A percentile compares a stretch with the other conserved stretches of the same genome.
These are phyloP conservation scores for Drosophila quinaria DNA, from an alignment of 2,888 invertebrate genomes.

Conservation along the genomic window DNA sequence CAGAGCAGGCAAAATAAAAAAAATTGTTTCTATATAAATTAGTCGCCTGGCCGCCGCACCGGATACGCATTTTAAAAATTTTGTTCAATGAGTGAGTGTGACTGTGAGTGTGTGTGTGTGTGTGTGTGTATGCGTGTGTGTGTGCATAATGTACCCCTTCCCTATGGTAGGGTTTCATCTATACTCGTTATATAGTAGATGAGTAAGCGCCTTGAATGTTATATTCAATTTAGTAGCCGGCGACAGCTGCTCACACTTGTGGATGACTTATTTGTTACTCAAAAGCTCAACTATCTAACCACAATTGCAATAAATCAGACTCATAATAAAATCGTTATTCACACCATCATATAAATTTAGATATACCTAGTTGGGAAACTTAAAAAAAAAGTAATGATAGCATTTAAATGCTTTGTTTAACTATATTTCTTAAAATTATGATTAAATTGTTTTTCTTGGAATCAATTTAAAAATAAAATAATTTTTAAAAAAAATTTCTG, in stretches of 20 bases:
- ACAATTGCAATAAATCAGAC: background rate
- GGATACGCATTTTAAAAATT: slow-evolving; percentile 73
- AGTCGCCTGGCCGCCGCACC: slow-evolving; percentile 65
- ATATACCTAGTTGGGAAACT: background rate
- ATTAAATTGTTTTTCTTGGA: background rate
- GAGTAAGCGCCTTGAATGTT: slow-evolving; percentile 41
- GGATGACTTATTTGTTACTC: slow-evolving; percentile 8
- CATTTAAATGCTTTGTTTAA: background rate
- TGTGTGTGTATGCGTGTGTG: background rate
- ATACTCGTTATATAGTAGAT: slow-evolving; percentile 34
- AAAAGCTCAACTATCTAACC: background rate
- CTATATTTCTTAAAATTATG: too few relatives aligned
- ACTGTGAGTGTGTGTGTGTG: slow-evolving; percentile 6
- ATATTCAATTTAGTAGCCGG: slow-evolving; percentile 24
- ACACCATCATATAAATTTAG: background rate
- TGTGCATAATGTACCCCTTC: slow-evolving; percentile 40
- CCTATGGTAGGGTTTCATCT: slow-evolving; percentile 9
- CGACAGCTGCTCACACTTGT: slow-evolving; percentile 5
- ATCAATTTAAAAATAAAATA: background rate
- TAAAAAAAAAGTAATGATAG: background rate
- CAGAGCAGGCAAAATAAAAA: slow-evolving; percentile 49
- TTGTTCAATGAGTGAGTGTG: slow-evolving; percentile 45
- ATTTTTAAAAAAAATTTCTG: background rate
- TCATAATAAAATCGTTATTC: background rate
- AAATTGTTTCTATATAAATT: slow-evolving; percentile 57